Base-by-base conservation (phyloP, 2,797 vertebrate species). In the Neopelma chrysocephalum region DNA sequence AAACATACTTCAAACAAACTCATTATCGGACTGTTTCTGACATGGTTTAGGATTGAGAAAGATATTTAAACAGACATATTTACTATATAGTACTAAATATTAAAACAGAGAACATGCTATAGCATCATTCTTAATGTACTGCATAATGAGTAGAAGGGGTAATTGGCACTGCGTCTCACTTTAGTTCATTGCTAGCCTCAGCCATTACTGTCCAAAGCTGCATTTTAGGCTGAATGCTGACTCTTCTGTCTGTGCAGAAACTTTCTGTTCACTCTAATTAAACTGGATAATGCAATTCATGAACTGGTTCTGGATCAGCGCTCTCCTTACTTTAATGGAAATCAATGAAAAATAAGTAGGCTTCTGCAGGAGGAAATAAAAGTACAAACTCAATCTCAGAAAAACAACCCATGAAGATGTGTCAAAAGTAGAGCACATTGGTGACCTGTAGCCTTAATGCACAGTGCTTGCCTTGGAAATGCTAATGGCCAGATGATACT, bases 261-360 rank as follows among this genome's bases (percentile, higher is more conserved):
- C 84, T 96, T 96, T 94, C 89, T 96, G 82, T 96, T 97, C 94
- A 73, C 70, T 95, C 93, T 98, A 98, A 98, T 98, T 98, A 97
- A 97, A 98, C 94, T 94, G 96, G 92, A 90, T 97, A 98, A 97
- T 97, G 92, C 82, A 96, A 97, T 97, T 97, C 93, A 93, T 92
- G 94, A 93, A 89, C 90, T 92, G 85, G 97, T 97, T 98, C 97
- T 97, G 96, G 95, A 97, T 93, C 96, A 96, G 82, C 79, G 96
- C 95, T 97, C 60, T 96, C 94, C 90, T 95, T 77, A 91, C 89
- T 96, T 95, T 96, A 98, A 94, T 85, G 90, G 93, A 97, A 98
- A 97, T 98, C 95, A 95, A 96, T 97, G 93, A 96, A 96, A 97
- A 97, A 88, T 94, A 97, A 97, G 92, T 48, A 97, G 80, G 32